Base-by-base conservation (phyloP, 2,888 invertebrate genomes). In the Neuroscelio doddi region DNA sequence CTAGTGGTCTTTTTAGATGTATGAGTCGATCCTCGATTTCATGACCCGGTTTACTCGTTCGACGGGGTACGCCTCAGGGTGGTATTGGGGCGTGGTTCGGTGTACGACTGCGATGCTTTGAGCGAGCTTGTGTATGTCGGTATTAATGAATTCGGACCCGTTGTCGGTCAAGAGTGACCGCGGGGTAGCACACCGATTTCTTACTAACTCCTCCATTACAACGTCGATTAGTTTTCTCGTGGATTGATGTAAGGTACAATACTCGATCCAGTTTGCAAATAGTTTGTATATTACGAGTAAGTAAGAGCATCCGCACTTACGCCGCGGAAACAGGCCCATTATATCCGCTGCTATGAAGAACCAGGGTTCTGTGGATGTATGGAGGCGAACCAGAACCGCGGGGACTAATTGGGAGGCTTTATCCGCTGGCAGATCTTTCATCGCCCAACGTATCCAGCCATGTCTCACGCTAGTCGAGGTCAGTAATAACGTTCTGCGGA, bases 131-230 rank as follows among this genome's bases (percentile, higher is more conserved):
- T 8, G 14, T 0, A 61, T 5, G 7, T 24, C 24, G 0, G 17
- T 30, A 27, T 66, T 64, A 0, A 44, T 44, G 32, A 70, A 72
- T 24, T 72, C 67, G 1, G 64, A 64, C 0, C 75, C 75, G 41
- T 74, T 72, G 29, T 76, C 76, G 0, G 57, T 62, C 0, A 75
- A 29, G 0, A 75, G 26, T 5, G 50, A 32, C 27, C 57, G 15
- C 0, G 73, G 73, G 1, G 49, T 41, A 1, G 75, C 76, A 47
- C 65, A 73, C 0, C 55, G 38, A 5, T 63, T 53, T 3, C 73
- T 47, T 0, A 73, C 55, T 1, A 69, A 21, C 0, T 69, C 53
- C 5, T 69, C 62, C 7, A 72, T 15, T 0, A 38, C 36, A 8
- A 17, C 38, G n/a, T 14, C 34, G 21, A 64, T 55, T 7, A 26